Conservation (phyloP, 2,888 invertebrate genomes). For the Malthinus seriepunctatus region DNA sequence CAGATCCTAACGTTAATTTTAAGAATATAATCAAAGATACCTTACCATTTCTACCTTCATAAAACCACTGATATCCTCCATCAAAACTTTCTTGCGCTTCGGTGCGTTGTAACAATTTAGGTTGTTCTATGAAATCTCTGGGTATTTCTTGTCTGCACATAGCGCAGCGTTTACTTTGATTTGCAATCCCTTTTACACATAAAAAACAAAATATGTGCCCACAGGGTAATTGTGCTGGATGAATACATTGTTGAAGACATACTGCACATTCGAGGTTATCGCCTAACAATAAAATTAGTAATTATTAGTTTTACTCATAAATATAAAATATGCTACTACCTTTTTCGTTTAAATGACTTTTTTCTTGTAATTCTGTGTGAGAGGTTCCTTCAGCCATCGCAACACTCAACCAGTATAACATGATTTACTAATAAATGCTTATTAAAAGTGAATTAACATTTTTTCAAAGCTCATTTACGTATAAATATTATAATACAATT, state of each 20-base stretch:
- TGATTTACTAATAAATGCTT: constrained; percentile 5
- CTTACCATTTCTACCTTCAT: constrained; percentile 91
- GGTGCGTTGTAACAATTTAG: constrained; percentile 69
- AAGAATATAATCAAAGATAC: constrained; percentile 15
- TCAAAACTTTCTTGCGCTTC: constrained; percentile 56
- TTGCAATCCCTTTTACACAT: constrained; percentile 91
- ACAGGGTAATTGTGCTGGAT: constrained; percentile 92
- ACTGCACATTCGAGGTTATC: constrained; percentile 77
- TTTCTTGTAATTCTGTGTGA: constrained; percentile 25
- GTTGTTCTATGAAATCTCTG: constrained; percentile 84
- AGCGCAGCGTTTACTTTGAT: constrained; percentile 87
- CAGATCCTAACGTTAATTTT: constrained; percentile 2
- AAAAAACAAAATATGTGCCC: constrained; percentile 95
- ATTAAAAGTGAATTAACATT: too few species aligned
- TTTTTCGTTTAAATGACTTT: constrained; percentile 19
- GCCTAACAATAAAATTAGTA: constrained; percentile 4
- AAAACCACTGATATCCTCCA: constrained; percentile 91
- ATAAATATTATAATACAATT: too few species aligned
- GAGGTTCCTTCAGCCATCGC: constrained; percentile 34
- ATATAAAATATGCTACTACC: neutral
- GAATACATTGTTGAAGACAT: constrained; percentile 86
- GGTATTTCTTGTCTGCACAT: constrained; percentile 92
- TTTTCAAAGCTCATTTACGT: too few species aligned
- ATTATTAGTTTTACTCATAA: neutral
- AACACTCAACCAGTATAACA: constrained; percentile 24